Evolutionary conservation across 2,888 invertebrate species (phyloP), one percentile per base, ranked within the genome.

Genomic region (Heteromyza rotundicornis): DNA sequence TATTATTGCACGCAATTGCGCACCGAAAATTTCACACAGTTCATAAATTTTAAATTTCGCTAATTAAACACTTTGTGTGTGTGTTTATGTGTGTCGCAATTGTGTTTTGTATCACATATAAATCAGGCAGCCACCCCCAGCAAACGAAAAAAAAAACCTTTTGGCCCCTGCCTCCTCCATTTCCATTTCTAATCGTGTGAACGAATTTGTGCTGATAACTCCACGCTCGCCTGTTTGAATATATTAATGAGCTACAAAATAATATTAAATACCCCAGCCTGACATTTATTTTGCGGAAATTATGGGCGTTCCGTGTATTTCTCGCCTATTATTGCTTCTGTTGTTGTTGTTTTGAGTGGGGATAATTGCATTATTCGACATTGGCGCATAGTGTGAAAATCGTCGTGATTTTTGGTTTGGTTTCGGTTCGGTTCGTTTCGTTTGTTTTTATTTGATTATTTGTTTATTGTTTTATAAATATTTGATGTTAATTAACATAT

Each of bases 241-340:
- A 12, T 40, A 40, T 40, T 40, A 40, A 40, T 40, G 40, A 40
- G 40, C 40, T 40, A 7, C 40, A n/a, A 40, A 40, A 14, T 8
- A 40, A 40, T 14, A 14, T 40, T 40, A 40, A 40, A 40, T 40
- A 40, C 14, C 40, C 12, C 40, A 20, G 23, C 5, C 10, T 55
- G 8, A n/a, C 40, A 55, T 20, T 55, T 55, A 36, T 55, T 54
- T 36, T 2, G 32, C 35, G 17, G 16, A 7, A 32, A 54, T 20
- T 35, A 36, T 27, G 27, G 12, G 52, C 3, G 8, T 24, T 52
- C 10, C 64, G 63, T 67, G 62, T 49, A 64, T 57, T 63, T 60
- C 62, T 63, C 32, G 24, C 24, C 49, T 57, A 40, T 27, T 27
- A 49, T 57, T 57, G 24, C 17, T 27, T 19, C 50, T 47, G 57